These are phyloP conservation scores for Eurois occulta DNA, from an alignment of 2,888 invertebrate species.

Conservation along the genomic window DNA sequence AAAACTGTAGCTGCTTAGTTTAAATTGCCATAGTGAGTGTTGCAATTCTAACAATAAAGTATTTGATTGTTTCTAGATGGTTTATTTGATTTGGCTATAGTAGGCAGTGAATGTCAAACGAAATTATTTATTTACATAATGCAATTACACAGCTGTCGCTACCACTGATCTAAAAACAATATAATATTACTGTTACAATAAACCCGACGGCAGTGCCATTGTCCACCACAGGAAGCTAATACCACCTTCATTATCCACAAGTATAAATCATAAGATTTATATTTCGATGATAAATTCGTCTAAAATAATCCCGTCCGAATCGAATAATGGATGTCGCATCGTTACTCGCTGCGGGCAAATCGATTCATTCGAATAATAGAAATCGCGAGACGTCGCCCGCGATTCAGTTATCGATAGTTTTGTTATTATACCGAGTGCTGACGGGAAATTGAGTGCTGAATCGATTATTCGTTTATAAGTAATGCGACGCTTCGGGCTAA, in stretches of 20 bases:
- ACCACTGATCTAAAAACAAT: conserved; percentile 50
- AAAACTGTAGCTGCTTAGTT: not conserved
- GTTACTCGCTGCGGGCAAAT: conserved; percentile 76
- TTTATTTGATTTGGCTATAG: conserved; percentile 43
- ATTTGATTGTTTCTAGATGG: conserved; percentile 34
- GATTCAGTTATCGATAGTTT: conserved; percentile 83
- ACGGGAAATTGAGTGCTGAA: conserved; percentile 81
- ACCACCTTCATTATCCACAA: conserved; percentile 53
- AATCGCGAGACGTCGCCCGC: conserved; percentile 77
- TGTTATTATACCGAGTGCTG: conserved; percentile 80
- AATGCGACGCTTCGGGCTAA: conserved; percentile 79
- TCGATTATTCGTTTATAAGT: conserved; percentile 81
- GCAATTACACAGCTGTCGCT: conserved; percentile 54
- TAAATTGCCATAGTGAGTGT: not conserved
- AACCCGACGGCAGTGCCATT: conserved; percentile 33
- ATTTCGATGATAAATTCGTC: conserved; percentile 73
- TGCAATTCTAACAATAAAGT: not conserved
- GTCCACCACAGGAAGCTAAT: conserved; percentile 45
- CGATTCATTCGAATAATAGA: conserved; percentile 83
- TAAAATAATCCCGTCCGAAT: conserved; percentile 68
- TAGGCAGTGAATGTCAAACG: conserved; percentile 39
- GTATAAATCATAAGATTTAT: conserved; percentile 66
- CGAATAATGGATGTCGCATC: conserved; percentile 79
- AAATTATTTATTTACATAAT: conserved; percentile 55
- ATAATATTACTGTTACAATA: conserved; percentile 54